Conservation (phyloP, 64 coral and sea anemone species). For the Actinia tenebrosa region DNA sequence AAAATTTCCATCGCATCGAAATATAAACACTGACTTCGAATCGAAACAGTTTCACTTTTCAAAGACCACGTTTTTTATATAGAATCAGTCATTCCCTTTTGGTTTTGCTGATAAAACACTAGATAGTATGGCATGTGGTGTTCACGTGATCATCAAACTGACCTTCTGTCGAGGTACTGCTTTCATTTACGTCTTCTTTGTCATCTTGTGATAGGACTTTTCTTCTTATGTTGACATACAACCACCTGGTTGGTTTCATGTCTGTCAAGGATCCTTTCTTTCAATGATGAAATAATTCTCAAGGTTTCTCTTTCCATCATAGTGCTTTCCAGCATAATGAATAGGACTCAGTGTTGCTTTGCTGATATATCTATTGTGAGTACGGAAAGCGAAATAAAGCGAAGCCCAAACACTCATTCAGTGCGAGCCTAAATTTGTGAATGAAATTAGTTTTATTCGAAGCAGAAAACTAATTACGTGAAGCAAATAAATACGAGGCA, state of each 20-base stretch:
- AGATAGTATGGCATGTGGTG: background rate
- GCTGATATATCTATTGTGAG: too few species aligned
- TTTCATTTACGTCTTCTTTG: background rate
- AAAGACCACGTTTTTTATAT: background rate
- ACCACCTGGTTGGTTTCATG: conserved; percentile 51
- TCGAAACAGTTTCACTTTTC: background rate
- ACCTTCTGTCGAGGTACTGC: background rate
- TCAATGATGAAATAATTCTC: background rate
- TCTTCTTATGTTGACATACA: conserved; percentile 86
- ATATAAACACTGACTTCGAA: too few species aligned
- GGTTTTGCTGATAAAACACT: background rate
- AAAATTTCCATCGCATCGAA: too few species aligned
- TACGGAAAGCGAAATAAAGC: too few species aligned
- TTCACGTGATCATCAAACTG: background rate
- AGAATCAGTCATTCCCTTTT: background rate
- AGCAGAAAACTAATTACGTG: too few species aligned
- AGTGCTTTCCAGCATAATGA: too few species aligned
- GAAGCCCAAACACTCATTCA: too few species aligned
- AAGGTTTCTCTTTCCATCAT: background rate
- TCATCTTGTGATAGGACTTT: conserved; percentile 18
- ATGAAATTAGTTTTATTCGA: too few species aligned
- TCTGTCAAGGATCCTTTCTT: background rate
- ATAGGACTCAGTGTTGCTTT: too few species aligned
- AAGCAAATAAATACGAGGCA: too few species aligned
- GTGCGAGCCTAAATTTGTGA: too few species aligned